phyloP scores from a whole-genome alignment of 2,888 invertebrate species.

The Falcaria lacertinaria region DNA sequence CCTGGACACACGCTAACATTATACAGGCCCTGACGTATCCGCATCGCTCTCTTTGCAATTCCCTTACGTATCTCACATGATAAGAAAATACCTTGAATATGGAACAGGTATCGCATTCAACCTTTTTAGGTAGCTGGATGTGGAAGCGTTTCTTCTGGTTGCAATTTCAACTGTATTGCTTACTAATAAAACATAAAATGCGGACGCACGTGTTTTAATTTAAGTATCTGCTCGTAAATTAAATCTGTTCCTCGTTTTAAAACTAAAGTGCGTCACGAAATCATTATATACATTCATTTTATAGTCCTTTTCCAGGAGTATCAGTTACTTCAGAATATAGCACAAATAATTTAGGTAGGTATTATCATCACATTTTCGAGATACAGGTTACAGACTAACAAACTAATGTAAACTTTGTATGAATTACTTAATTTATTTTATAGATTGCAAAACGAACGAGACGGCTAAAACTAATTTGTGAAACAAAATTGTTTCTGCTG shows the following conservation, averaged over 20 bases:
- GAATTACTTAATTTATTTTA: too few relatives aligned
- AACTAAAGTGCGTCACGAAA: neutral
- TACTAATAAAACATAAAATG: neutral
- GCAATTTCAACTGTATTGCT: neutral
- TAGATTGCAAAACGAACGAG: too few relatives aligned
- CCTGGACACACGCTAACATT: neutral
- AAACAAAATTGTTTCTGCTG: too few relatives aligned
- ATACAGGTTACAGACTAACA: too few relatives aligned
- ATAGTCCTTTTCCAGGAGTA: neutral
- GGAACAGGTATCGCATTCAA: neutral
- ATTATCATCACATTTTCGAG: too few relatives aligned
- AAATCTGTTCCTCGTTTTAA: neutral
- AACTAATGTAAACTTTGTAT: too few relatives aligned
- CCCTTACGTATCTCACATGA: slow-evolving; percentile 1
- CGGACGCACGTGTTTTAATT: neutral
- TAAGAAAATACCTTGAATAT: slow-evolving; percentile 3
- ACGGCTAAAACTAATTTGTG: too few relatives aligned
- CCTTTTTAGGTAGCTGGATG: neutral
- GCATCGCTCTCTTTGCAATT: slow-evolving; percentile 1
- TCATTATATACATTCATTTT: neutral
- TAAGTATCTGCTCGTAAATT: neutral
- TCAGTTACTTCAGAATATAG: neutral
- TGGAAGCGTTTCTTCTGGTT: neutral
- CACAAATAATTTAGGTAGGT: too few relatives aligned
- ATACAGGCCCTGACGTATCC: neutral